A percentile compares a stretch with the other conserved stretches of the same genome.
phyloP scores from a whole-genome alignment of 64 coral and sea anemone genomes.

The Stichodactyla helianthus region DNA sequence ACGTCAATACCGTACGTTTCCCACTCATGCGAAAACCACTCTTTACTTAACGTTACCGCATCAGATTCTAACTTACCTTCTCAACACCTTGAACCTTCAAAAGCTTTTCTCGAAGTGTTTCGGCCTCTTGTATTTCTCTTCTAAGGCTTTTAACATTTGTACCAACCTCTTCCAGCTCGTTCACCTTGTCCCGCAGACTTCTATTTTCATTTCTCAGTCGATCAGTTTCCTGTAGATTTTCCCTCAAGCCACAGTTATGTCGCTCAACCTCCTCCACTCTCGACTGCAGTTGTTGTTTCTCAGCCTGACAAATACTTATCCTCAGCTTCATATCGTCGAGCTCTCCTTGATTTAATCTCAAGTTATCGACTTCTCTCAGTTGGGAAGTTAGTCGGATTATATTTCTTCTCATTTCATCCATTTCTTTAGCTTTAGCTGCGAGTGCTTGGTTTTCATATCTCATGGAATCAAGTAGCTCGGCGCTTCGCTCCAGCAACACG shows the following conservation, averaged over 20 bases:
- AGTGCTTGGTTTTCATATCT: slow-evolving; percentile 50
- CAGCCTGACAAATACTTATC: slow-evolving; percentile 25
- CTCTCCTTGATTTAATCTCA: slow-evolving; percentile 13
- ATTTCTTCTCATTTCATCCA: slow-evolving; percentile 65
- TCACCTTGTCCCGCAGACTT: background rate
- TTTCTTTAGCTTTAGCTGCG: slow-evolving; percentile 56
- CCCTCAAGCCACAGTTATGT: slow-evolving; percentile 9
- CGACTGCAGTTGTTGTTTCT: slow-evolving; percentile 49
- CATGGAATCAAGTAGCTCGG: slow-evolving; percentile 33
- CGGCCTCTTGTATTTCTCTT: slow-evolving; percentile 12
- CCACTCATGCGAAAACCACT: too few relatives aligned
- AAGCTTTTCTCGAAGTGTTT: slow-evolving; percentile 28
- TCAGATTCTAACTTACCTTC: background rate
- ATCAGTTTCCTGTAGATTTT: slow-evolving; percentile 52
- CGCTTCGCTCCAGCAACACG: slow-evolving; percentile 23
- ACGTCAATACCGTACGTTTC: too few relatives aligned
- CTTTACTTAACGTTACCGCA: too few relatives aligned
- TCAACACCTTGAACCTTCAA: slow-evolving; percentile 15
- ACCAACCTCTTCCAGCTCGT: slow-evolving; percentile 63
- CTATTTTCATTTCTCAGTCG: slow-evolving; percentile 58
- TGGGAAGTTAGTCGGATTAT: slow-evolving; percentile 67
- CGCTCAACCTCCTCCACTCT: slow-evolving; percentile 40
- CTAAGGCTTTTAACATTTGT: background rate
- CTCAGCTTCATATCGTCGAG: slow-evolving; percentile 36
- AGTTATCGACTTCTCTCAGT: slow-evolving; percentile 54